Conservation (phyloP, 2,888 invertebrate species). For the Stenotaenia linearis region DNA sequence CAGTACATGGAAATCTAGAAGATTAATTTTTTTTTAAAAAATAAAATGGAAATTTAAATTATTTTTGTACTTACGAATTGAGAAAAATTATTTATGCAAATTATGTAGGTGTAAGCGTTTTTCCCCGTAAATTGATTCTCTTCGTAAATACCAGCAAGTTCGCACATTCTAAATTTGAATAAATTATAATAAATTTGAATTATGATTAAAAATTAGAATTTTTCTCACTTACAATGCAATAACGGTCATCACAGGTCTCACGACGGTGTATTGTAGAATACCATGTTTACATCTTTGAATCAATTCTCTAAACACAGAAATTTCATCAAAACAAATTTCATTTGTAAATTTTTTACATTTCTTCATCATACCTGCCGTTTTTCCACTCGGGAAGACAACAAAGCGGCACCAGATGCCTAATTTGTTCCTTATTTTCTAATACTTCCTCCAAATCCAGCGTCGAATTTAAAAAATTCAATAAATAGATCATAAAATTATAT, state of each 20-base stretch:
- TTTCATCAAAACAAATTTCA: background rate
- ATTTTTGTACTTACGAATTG: conserved; percentile 63
- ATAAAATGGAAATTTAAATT: background rate
- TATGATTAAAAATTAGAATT: background rate
- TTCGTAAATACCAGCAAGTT: conserved; percentile 75
- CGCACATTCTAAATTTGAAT: conserved; percentile 62
- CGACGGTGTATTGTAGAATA: conserved; percentile 88
- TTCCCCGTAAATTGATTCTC: conserved; percentile 83
- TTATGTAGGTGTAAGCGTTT: conserved; percentile 83
- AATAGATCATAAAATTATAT: conserved; percentile 93
- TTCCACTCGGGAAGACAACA: conserved; percentile 89
- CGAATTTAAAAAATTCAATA: conserved; percentile 80
- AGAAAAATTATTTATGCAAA: conserved; percentile 80
- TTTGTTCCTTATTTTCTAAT: conserved; percentile 74
- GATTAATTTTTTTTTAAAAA: background rate
- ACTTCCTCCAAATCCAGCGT: conserved; percentile 75
- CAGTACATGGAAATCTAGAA: conserved; percentile 79
- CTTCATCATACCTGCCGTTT: conserved; percentile 67
- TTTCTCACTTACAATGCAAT: conserved; percentile 71
- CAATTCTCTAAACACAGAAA: conserved; percentile 50
- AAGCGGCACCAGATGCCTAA: conserved; percentile 81
- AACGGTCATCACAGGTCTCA: conserved; percentile 80
- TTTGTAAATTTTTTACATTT: background rate
- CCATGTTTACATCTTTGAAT: conserved; percentile 94
- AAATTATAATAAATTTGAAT: background rate